These are phyloP conservation scores for Rhea pennata DNA, from an alignment of 2,113 vertebrate species.

Conservation along the genomic window DNA sequence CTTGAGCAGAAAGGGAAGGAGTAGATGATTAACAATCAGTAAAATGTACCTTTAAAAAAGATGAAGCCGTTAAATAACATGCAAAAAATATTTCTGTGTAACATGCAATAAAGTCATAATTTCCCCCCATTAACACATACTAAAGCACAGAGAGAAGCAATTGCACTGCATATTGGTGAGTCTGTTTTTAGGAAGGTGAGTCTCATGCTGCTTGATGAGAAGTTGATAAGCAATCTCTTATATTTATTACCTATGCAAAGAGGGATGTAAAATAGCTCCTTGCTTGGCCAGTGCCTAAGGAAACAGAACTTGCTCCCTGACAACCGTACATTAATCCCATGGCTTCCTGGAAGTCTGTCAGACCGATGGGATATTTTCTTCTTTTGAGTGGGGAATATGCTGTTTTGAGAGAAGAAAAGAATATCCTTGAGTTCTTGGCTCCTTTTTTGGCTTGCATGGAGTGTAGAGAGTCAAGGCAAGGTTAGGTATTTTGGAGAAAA, in stretches of 20 bases:
- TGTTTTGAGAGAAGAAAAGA: conserved; percentile 11
- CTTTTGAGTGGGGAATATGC: neutral
- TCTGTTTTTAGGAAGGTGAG: neutral
- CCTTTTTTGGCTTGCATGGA: neutral
- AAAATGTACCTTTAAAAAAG: neutral
- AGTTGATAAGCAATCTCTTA: neutral
- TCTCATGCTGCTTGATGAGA: neutral
- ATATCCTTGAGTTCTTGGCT: conserved; percentile 28
- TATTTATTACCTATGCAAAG: conserved; percentile 12
- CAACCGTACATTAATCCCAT: neutral
- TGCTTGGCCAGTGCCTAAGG: neutral
- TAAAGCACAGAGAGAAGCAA: neutral
- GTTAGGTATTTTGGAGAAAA: conserved; percentile 33
- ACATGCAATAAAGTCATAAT: neutral
- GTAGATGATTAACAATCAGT: neutral
- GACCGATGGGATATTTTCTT: neutral
- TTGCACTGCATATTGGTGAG: neutral
- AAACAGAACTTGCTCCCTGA: conserved; percentile 9
- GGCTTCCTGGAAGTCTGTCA: conserved; percentile 31
- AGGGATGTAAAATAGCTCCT: neutral
- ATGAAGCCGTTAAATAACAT: neutral
- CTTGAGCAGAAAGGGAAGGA: neutral
- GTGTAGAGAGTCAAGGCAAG: neutral
- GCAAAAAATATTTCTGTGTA: neutral
- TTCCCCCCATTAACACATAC: neutral